Evolutionary conservation across 2,113 vertebrate species (phyloP).

Genomic region (Maccullochella peelii): DNA sequence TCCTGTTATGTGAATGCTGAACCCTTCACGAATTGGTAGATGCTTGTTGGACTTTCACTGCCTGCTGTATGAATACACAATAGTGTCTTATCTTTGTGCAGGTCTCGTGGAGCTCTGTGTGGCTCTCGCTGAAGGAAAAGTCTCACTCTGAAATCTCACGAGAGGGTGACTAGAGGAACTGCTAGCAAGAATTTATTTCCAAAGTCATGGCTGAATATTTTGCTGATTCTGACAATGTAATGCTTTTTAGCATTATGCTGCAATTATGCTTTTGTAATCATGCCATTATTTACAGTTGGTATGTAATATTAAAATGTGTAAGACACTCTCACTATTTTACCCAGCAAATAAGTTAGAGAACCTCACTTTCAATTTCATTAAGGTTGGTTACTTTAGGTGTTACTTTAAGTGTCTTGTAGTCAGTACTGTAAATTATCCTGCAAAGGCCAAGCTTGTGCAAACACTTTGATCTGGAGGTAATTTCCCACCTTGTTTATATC

Average conservation of each 20-base stretch:
- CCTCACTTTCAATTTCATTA: too few relatives aligned
- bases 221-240: too few relatives aligned
- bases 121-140: not conserved
- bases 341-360: not conserved
- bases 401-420: too few relatives aligned
- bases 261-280: not conserved
- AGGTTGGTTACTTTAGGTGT: not conserved
- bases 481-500: conserved; percentile 30
- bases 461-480: conserved; percentile 28
- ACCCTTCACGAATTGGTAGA: not conserved
- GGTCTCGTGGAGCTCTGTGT: not conserved
- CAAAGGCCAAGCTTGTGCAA: conserved; percentile 10
- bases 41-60: not conserved
- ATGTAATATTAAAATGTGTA: not conserved
- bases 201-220: too few relatives aligned
- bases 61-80: conserved; percentile 2
- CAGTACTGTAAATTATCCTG: not conserved
- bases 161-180: too few relatives aligned
- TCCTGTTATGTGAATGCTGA: conserved; percentile 7
- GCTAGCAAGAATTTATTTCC: too few relatives aligned
- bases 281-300: not conserved
- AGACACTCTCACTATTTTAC: not conserved
- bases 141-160: too few relatives aligned
- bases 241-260: too few relatives aligned
- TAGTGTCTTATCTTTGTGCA: not conserved